Percentiles rank a stretch among this genome's conserved stretches.
phyloP scores from a whole-genome alignment of 2,113 vertebrate species.

The Myrmecophaga tridactyla region DNA sequence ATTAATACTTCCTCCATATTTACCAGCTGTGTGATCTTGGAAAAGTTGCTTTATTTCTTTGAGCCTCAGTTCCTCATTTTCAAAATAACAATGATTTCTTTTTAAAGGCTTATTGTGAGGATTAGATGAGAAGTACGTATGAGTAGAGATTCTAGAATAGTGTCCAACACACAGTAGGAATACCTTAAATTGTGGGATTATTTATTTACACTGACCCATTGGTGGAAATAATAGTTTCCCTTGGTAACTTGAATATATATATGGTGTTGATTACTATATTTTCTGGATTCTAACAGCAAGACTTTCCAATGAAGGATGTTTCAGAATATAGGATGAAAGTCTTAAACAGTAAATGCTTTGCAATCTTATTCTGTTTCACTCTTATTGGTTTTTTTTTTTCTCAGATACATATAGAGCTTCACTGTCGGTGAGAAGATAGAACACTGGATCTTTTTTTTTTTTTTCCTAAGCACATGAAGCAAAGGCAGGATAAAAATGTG shows the following conservation, averaged over 20 bases:
- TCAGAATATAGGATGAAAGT: not conserved
- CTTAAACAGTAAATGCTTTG: not conserved
- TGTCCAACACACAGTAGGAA: not conserved
- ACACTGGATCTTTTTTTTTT: not conserved
- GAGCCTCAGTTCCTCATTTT: not conserved
- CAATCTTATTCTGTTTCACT: not conserved
- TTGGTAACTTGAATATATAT: not conserved
- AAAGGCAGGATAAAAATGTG: slow-evolving; percentile 43
- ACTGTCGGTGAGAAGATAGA: slow-evolving; percentile 10
- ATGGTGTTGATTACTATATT: not conserved
- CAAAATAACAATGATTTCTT: not conserved
- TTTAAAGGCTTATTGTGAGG: not conserved
- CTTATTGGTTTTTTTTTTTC: not conserved
- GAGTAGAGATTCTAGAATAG: not conserved
- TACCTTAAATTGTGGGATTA: not conserved
- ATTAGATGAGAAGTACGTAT: not conserved
- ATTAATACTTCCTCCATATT: not conserved
- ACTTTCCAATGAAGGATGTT: not conserved
- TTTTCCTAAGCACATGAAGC: not conserved
- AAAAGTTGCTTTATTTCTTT: slow-evolving; percentile 11
- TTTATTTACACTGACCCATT: not conserved
- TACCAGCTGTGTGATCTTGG: not conserved
- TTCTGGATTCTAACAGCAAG: not conserved
- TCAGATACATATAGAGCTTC: not conserved
- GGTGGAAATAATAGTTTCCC: not conserved